A percentile compares a stretch with the other conserved stretches of the same genome.
These are phyloP conservation scores for Saguinus imperator DNA, from an alignment of 2,113 vertebrate genomes.

Conservation along the genomic window DNA sequence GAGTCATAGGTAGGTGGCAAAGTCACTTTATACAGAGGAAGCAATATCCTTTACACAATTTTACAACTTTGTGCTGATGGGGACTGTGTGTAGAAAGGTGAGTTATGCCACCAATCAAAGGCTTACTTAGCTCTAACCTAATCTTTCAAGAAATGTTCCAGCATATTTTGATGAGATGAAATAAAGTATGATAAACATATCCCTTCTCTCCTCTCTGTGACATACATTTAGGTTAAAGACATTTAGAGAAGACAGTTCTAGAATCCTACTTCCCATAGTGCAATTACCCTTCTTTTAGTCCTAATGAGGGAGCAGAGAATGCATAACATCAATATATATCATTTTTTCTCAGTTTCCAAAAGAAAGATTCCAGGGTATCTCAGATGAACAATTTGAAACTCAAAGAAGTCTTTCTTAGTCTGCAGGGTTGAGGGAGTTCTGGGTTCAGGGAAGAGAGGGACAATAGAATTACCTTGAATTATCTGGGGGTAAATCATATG, in stretches of 20 bases:
- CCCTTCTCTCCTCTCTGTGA: neutral
- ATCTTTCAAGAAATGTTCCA: neutral
- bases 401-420: neutral
- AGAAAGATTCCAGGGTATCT: neutral
- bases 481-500: neutral
- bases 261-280: neutral
- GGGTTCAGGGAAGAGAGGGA: neutral
- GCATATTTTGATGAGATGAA: neutral
- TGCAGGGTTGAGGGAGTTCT: neutral
- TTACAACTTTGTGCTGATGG: neutral
- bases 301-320: neutral
- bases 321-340: neutral
- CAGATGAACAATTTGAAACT: neutral
- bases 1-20: neutral
- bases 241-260: neutral
- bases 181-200: neutral
- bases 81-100: neutral
- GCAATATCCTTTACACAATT: neutral
- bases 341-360: neutral
- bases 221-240: neutral
- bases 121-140: neutral
- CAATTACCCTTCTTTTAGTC: rapidly evolving
- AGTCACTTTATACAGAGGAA: neutral
- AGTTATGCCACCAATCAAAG: neutral
- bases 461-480: neutral